phyloP scores from a whole-genome alignment of 2,888 invertebrate genomes.

The Bellardia pandia region DNA sequence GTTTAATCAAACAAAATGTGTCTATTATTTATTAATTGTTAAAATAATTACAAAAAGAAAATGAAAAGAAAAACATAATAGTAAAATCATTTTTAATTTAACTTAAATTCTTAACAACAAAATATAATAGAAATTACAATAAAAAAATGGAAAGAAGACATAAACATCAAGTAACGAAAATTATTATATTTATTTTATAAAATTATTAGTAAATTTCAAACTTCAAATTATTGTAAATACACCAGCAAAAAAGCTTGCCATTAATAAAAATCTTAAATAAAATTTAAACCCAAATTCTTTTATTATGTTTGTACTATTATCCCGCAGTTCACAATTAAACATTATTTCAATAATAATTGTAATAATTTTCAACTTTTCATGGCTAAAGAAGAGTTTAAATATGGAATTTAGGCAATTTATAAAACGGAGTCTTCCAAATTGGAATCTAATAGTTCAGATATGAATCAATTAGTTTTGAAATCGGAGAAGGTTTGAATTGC shows the following conservation, averaged over 20 bases:
- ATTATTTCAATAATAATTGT: too few relatives aligned
- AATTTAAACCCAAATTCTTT: constrained; percentile 40
- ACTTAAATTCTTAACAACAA: constrained; percentile 31
- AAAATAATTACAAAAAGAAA: constrained; percentile 4
- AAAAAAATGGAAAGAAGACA: constrained; percentile 28
- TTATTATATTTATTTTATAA: constrained; percentile 68
- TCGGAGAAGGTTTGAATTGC: too few relatives aligned
- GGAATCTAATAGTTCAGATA: too few relatives aligned
- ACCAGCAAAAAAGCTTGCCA: constrained; percentile 74
- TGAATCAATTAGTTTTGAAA: too few relatives aligned
- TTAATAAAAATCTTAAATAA: constrained; percentile 73
- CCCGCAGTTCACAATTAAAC: too few relatives aligned
- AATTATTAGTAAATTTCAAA: constrained; percentile 70
- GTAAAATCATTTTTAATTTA: constrained; percentile 32
- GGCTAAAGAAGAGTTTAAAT: too few relatives aligned
- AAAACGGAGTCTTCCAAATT: too few relatives aligned
- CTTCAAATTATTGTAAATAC: constrained; percentile 74
- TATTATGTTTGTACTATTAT: neutral
- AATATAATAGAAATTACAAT: constrained; percentile 40
- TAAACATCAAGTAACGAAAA: constrained; percentile 43
- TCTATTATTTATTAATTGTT: constrained; percentile 59
- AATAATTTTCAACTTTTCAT: too few relatives aligned
- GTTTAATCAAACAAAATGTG: constrained; percentile 38
- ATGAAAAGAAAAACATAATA: neutral
- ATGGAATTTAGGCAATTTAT: too few relatives aligned